Conservation (phyloP, 2,888 invertebrate genomes). For the Pyrrhosoma nymphula region DNA sequence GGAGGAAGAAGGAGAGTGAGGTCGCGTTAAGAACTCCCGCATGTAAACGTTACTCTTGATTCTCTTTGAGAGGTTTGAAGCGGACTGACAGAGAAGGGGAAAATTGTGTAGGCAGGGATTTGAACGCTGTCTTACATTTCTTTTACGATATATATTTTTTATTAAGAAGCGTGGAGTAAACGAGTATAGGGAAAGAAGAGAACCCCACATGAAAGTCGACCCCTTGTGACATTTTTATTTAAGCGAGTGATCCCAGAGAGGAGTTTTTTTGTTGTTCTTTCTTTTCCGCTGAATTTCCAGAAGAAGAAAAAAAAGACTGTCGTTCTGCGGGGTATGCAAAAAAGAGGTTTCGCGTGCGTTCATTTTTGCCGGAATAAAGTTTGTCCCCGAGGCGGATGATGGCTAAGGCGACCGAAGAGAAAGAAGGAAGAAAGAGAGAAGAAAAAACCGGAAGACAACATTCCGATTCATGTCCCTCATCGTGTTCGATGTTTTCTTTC, state of each 20-base stretch:
- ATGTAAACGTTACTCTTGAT: constrained; percentile 33
- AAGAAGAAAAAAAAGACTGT: neutral
- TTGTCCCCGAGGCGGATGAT: neutral
- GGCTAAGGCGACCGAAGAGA: neutral
- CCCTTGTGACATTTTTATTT: neutral
- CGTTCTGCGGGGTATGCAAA: neutral
- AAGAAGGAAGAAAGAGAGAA: too few species aligned
- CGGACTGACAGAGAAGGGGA: neutral
- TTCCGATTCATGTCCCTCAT: neutral
- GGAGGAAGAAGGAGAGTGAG: neutral
- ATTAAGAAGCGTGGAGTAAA: neutral
- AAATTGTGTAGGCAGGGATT: constrained; percentile 55
- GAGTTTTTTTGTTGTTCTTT: neutral
- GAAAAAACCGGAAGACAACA: neutral
- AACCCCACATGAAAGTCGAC: neutral
- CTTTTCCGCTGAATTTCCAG: neutral
- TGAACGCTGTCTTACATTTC: constrained; percentile 2
- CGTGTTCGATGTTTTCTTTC: neutral
- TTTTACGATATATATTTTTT: neutral
- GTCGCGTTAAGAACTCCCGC: constrained; percentile 10
- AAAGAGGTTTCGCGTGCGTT: neutral
- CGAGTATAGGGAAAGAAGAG: neutral
- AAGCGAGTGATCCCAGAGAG: neutral
- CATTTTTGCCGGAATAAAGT: neutral
- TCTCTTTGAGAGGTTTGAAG: constrained; percentile 1